Conservation (phyloP, 2,888 invertebrate genomes). For the Cheilosia vernalis region DNA sequence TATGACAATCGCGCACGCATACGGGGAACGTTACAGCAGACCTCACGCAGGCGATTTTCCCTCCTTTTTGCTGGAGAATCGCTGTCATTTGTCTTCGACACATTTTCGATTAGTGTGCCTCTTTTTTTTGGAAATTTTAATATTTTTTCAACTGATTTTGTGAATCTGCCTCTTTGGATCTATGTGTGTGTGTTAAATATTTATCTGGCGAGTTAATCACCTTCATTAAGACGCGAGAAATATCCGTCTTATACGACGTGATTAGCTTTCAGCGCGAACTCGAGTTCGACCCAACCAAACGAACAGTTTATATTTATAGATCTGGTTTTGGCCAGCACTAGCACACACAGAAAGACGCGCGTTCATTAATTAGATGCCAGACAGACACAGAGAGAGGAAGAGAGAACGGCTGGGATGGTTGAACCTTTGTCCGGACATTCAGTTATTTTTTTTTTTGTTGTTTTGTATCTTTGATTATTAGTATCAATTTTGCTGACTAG, state of each 20-base stretch:
- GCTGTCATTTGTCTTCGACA: slow-evolving; percentile 71
- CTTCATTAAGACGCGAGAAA: slow-evolving; percentile 74
- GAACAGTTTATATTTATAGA: slow-evolving; percentile 49
- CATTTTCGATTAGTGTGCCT: slow-evolving; percentile 66
- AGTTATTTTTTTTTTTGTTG: slow-evolving; percentile 9
- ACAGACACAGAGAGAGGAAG: not conserved
- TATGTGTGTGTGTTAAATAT: slow-evolving; percentile 57
- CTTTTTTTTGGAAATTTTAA: slow-evolving; percentile 36
- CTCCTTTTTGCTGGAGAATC: slow-evolving; percentile 31
- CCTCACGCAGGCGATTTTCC: slow-evolving; percentile 65
- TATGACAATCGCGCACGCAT: slow-evolving; percentile 29
- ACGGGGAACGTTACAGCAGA: slow-evolving; percentile 14
- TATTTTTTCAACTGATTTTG: slow-evolving; percentile 9
- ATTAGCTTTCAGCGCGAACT: slow-evolving; percentile 61
- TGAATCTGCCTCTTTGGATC: not conserved
- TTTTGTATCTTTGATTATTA: slow-evolving; percentile 46
- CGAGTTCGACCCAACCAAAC: slow-evolving; percentile 12
- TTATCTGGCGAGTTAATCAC: slow-evolving; percentile 72
- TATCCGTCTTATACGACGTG: slow-evolving; percentile 69
- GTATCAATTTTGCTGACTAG: slow-evolving; percentile 71
- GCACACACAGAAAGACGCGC: no score
- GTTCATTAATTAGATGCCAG: slow-evolving; percentile 55
- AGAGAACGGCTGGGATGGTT: slow-evolving; percentile 9
- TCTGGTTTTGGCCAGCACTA: slow-evolving; percentile 45
- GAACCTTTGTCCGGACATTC: slow-evolving; percentile 45